A percentile compares a stretch with the other conserved stretches of the same genome.
phyloP scores from a whole-genome alignment of 2,888 invertebrate genomes.

The Litoditis marina region DNA sequence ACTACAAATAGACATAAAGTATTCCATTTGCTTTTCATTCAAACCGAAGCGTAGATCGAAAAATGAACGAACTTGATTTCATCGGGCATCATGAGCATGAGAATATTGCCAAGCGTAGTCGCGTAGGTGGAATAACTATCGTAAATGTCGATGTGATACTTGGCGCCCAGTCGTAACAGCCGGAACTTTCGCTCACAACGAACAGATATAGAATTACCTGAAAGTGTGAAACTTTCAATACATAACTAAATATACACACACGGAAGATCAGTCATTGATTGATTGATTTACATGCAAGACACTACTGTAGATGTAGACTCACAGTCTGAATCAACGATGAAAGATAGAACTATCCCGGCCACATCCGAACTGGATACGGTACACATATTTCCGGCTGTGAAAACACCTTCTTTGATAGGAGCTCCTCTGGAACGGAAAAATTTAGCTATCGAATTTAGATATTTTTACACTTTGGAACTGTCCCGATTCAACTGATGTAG shows the following conservation, averaged over 20 bases:
- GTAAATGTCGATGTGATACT: slow-evolving; percentile 48
- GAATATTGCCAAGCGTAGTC: slow-evolving; percentile 42
- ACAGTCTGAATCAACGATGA: slow-evolving; percentile 3
- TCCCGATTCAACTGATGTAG: no score
- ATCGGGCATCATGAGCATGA: slow-evolving; percentile 33
- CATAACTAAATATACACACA: no score
- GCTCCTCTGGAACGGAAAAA: not conserved
- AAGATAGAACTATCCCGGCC: slow-evolving; percentile 4
- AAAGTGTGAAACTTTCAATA: not conserved
- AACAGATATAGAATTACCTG: not conserved
- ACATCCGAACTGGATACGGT: slow-evolving; percentile 4
- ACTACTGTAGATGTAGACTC: no score
- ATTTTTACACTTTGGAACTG: no score
- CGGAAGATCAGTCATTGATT: no score
- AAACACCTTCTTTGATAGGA: not conserved
- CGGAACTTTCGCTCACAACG: slow-evolving; percentile 8
- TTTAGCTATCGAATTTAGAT: no score
- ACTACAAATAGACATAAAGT: no score
- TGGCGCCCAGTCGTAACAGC: not conserved
- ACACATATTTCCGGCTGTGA: slow-evolving; percentile 10
- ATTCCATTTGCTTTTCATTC: no score
- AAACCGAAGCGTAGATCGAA: no score
- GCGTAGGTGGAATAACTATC: slow-evolving; percentile 38
- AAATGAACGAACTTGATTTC: slow-evolving; percentile 26
- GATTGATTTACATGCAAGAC: no score